Evolutionary conservation across 1,140 invertebrate genomes (phyloP), one percentile per base, ranked within the genome.

Genomic region (Teleogryllus occipitalis): DNA sequence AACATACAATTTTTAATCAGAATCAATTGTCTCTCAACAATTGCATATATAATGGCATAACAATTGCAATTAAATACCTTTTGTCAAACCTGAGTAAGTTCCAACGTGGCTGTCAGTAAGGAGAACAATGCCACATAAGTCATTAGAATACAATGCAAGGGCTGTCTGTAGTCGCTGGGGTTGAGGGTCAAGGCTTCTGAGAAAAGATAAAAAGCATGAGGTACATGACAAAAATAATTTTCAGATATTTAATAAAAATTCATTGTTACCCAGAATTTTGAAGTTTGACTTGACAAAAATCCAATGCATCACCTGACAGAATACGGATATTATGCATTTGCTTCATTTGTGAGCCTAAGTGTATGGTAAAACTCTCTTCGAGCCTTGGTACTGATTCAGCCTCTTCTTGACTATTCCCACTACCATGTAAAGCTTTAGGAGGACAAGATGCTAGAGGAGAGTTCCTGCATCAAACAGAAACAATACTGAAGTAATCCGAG

Each of bases 261-360:
- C 49, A n/a, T n/a, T n/a, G 79, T 18, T 83, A 87, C 87, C 86
- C 84, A 65, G 84, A 85, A 82, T 91, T 89, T 72, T 87, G 87
- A 80, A 89, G 88, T 81, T 89, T 88, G 15, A 90, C 87, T 74
- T 90, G 89, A 85, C 96, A 97, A 81, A 98, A 90, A 84, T 98
- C 95, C 82, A 98, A 89, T 47, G 95, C 90, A 87, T 97, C 92
- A 14, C 93, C 93, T 81, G 95, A 94, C 8, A 98, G 87, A 79
- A 99, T 92, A 77, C 97, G 89, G 82, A 99, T 93, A 87, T 99
- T 99, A 86, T 99, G 97, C 89, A 97, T 99, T 84, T 98, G 96
- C 87, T 99, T 99, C 87, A 99, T 91, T 87, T 99, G 98, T 6
- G 97, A 96, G 80, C 97, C 97, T 79, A 98, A 88, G 88, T 98